Base-by-base conservation (phyloP, 2,113 vertebrate genomes). In the Setophaga kirtlandii region DNA sequence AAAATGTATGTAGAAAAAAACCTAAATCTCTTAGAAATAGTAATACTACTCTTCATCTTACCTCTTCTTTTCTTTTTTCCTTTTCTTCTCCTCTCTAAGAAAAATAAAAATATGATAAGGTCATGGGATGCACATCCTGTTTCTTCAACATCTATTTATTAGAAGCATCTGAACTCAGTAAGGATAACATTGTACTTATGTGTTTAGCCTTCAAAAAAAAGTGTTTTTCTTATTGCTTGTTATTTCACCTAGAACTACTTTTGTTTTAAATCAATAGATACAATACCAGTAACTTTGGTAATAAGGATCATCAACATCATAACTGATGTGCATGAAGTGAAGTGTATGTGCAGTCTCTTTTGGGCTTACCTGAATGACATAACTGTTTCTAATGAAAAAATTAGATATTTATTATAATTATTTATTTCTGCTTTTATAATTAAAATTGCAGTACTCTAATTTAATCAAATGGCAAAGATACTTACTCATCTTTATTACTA, bases 401-500 rank as follows among this genome's bases (percentile, higher is more conserved):
- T 25, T 60, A 41, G 2, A 17, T 50, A 35, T 15, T 35, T 44
- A 35, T 58, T 16, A 31, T 70, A 64, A 18, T 30, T 84, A 62
- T 74, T 59, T 24, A 39, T 55, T 85, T 53, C 21, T 90, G 7
- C 53, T 86, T 83, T 63, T 63, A 44, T 46, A 86, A 49, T 22
- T 7, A 60, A 11, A 41, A 71, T 52, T 70, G 20, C 18, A 82
- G 27, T 73, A 50, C 20, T 78, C n/a, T 41, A 12, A 30, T 81
- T 90, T 74, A 75, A 56, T 59, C 60, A 92, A 96, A 90, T 39
- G 59, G 20, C n/a, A 83, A 90, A 86, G 23, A 90, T 98, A 98
- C 98, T 99, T 98, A 99, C 95, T 98, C 98, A 0, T 99, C 98
- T 63, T 99, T 99, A 96, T 99, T 99, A 97, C 99, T 99, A 95